These are phyloP conservation scores for Luperina nickerlii DNA, from an alignment of 2,888 invertebrate genomes.

Conservation along the genomic window DNA sequence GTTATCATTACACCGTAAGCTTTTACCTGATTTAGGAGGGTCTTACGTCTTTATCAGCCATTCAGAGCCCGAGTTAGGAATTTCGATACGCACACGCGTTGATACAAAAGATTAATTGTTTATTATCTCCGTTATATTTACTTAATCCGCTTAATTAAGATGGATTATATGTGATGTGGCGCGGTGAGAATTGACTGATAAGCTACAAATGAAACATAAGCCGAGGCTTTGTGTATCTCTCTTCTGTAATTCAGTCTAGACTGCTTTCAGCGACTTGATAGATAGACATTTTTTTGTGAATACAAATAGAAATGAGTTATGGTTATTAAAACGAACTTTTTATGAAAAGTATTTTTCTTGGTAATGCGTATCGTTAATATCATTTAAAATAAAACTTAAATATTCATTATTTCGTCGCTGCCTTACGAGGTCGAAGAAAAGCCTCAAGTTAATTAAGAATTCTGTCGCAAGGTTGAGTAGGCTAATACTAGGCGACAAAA, in stretches of 20 bases:
- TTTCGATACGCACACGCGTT: constrained; percentile 54
- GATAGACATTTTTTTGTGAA: not conserved
- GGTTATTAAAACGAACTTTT: constrained; percentile 28
- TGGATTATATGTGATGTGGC: constrained; percentile 53
- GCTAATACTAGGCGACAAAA: constrained; percentile 66
- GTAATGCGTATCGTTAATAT: constrained; percentile 25
- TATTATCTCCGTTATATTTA: constrained; percentile 62
- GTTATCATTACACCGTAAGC: constrained; percentile 49
- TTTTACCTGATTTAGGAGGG: constrained; percentile 53
- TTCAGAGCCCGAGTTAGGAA: constrained; percentile 40
- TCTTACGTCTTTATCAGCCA: constrained; percentile 56
- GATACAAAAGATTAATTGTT: constrained; percentile 63
- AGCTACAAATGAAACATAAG: constrained; percentile 51
- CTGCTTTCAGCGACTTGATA: constrained; percentile 11
- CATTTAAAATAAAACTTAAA: constrained; percentile 38
- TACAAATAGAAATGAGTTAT: constrained; percentile 9
- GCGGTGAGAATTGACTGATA: constrained; percentile 52
- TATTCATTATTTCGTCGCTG: constrained; percentile 38
- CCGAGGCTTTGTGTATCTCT: constrained; percentile 38
- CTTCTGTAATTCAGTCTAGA: constrained; percentile 39
- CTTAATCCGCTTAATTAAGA: constrained; percentile 64
- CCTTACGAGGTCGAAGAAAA: constrained; percentile 45
- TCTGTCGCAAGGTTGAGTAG: constrained; percentile 52
- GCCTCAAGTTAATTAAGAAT: constrained; percentile 68
- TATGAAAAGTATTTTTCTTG: constrained; percentile 29